Evolutionary conservation across 2,888 invertebrate genomes (phyloP), one percentile per base, ranked within the genome.

Genomic region (Latrodectus elegans): DNA sequence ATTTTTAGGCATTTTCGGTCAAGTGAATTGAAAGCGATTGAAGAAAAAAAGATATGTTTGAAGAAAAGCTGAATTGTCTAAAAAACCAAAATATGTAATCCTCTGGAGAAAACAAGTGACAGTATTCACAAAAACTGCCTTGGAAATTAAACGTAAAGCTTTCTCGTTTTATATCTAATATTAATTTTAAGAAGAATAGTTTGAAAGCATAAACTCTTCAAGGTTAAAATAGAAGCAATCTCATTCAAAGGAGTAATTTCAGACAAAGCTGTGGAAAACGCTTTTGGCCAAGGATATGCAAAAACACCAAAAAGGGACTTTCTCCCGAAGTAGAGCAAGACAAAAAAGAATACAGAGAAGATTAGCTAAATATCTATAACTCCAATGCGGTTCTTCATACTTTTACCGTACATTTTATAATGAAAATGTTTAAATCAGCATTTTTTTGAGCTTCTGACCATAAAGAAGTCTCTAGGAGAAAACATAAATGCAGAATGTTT

Each of bases 91-190:
- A 60, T 72, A 80, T 72, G 72, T 80, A 60, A 49, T 17, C 4
- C 49, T 64, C 15, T 80, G 72, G 80, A 80, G 80, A 55, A 80
- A 64, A 60, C 80, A 80, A 72, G 60, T 51, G 60, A 67, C 77
- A 51, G 67, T 77, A 11, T 67, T 77, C 14, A 77, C n/a, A 17
- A 77, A 77, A 51, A 22, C 65, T 60, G 51, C 60, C 49, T 51
- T 80, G 71, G 72, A 71, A 49, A 72, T 55, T 17, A 80, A 80
- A 38, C 80, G 72, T 12, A 80, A 72, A 80, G n/a, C 72, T 15
- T 80, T 80, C 15, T 71, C n/a, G 51, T n/a, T 71, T 80, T 64
- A 81, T 73, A 52, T 81, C 64, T 52, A 73, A 52, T 26, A 73
- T 65, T 15, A 81, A 65, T 71, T 73, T 17, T 64, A 60, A 80